Percentiles rank a stretch among this genome's conserved stretches.
Conservation (phyloP, 2,113 vertebrate genomes). For the Zosterops lateralis region DNA sequence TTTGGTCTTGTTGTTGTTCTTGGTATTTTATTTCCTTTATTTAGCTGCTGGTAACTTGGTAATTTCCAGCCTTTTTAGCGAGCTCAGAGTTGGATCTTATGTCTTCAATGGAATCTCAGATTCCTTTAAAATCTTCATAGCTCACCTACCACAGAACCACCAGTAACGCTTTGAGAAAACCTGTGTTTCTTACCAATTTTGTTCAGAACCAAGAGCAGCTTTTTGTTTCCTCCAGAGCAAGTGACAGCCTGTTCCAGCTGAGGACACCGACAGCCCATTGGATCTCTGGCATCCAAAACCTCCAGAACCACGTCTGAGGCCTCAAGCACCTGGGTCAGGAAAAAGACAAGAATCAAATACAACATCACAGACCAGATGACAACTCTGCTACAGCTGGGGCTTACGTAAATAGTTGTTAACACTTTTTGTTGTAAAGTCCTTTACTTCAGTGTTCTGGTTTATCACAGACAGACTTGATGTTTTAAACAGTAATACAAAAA, state of each 20-base stretch:
- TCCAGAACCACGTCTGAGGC: constrained; percentile 88
- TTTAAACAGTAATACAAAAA: not conserved
- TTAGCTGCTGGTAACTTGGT: not conserved
- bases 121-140: constrained; percentile 64
- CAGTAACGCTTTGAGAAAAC: not conserved
- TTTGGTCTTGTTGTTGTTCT: not conserved
- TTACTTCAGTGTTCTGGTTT: not conserved
- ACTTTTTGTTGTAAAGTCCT: not conserved
- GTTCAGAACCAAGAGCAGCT: constrained; percentile 87
- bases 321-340: constrained; percentile 82
- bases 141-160: constrained; percentile 21
- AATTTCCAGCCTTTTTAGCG: not conserved
- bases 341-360: not conserved
- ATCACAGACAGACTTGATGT: not conserved
- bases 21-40: not conserved
- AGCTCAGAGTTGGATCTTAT: constrained; percentile 84
- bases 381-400: not conserved
- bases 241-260: constrained; percentile 86
- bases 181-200: constrained; percentile 84
- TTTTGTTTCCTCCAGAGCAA: constrained; percentile 78
- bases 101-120: constrained; percentile 70
- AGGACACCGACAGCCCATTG: constrained; percentile 88
- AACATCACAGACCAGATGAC: not conserved
- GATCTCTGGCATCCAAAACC: constrained; percentile 96
- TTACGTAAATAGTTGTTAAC: not conserved